Base-by-base conservation (phyloP, 2,113 vertebrate species). In the Tursiops truncatus region DNA sequence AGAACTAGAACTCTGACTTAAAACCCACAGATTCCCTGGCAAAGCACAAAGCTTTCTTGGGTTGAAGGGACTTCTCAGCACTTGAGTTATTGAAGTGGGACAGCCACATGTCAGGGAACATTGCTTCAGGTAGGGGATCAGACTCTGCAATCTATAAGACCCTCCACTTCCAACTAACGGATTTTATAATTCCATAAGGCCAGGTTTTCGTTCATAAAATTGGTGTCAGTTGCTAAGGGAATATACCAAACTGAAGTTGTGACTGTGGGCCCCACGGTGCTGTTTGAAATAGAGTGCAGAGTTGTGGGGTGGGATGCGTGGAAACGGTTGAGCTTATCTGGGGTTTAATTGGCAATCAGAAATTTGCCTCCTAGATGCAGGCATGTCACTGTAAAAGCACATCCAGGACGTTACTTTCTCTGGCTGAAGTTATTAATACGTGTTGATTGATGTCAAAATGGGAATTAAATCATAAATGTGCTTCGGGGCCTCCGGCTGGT, bases 401-500 rank as follows among this genome's bases (percentile, higher is more conserved):
- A 97, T 98, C 91, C 87, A 98, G 98, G 98, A 97, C 97, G 74
- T 98, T 89, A 85, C 97, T 98, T 98, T 97, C 97, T 95, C 96
- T 79, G 95, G 97, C 97, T 98, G 96, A 96, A 80, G 98, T 98
- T 98, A 99, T 99, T 99, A 98, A 98, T 98, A 98, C 96, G 95
- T 97, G 98, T 95, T 98, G 98, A 98, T 97, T 98, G 98, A 98
- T 98, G 98, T 98, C 98, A 98, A 91, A 98, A 98, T 96, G 98
- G 97, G 97, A 98, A 98, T 99, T 99, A 98, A 98, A 98, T 98
- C 98, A 98, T 99, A 98, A 98, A 98, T 90, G 98, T 96, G 97
- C 97, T 95, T 95, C 63, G 23, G 97, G 44, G 94, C 96, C 93
- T 83, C 23, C 41, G 98, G 97, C 98, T 97, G 96, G 96, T 95